phyloP scores from a whole-genome alignment of 2,113 vertebrate genomes.

The Lota lota region DNA sequence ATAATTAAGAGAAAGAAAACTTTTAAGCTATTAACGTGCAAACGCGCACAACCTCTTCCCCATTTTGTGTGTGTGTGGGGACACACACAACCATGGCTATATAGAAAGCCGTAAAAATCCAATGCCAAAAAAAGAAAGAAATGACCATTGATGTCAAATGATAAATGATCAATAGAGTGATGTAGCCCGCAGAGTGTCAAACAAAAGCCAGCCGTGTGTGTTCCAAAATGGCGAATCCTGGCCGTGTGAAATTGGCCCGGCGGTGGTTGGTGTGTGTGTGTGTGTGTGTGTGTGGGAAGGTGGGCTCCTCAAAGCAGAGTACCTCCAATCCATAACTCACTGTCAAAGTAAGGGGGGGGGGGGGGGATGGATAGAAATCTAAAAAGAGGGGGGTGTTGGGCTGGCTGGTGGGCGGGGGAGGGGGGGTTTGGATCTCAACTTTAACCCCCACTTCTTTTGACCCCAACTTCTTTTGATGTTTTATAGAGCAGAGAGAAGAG shows the following conservation, averaged over 20 bases:
- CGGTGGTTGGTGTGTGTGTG: conserved; percentile 22
- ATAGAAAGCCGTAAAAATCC: too few relatives aligned
- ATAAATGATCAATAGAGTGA: conserved; percentile 40
- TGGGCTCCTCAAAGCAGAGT: conserved; percentile 60
- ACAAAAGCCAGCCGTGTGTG: conserved; percentile 53
- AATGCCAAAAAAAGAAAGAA: too few relatives aligned
- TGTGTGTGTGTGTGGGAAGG: conserved; percentile 47
- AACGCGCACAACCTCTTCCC: too few relatives aligned
- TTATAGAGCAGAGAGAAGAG: conserved; percentile 56
- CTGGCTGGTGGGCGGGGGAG: conserved; percentile 6
- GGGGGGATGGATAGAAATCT: conserved; percentile 21
- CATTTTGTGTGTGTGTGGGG: too few relatives aligned
- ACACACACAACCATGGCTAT: too few relatives aligned
- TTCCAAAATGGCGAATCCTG: conserved; percentile 39
- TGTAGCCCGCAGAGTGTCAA: conserved; percentile 42
- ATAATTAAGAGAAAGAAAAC: too few relatives aligned
- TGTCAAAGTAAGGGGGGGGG: conserved; percentile 47
- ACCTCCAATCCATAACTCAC: conserved; percentile 59
- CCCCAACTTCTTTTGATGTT: conserved; percentile 62
- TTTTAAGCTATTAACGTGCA: too few relatives aligned
- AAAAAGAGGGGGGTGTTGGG: conserved; percentile 19
- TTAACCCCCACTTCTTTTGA: conserved; percentile 48
- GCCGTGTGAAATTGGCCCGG: conserved; percentile 11
- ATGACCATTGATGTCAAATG: background rate
- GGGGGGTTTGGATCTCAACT: conserved; percentile 51